phyloP scores from a whole-genome alignment of 2,888 invertebrate genomes.

The Bursaphelenchus okinawaensis region DNA sequence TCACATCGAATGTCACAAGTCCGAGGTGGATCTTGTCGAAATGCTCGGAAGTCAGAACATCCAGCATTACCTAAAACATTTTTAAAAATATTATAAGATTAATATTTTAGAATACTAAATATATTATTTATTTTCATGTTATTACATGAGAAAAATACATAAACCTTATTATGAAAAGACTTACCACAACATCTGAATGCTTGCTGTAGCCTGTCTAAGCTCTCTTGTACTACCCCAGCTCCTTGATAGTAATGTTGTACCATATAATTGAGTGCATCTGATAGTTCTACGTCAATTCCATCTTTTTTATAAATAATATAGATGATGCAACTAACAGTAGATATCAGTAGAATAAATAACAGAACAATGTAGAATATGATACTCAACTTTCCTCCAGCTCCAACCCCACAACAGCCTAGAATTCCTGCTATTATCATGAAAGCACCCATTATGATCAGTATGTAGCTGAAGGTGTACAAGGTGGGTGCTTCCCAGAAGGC shows the following conservation, averaged over 20 bases:
- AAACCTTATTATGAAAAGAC: background rate
- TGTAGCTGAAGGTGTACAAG: slow-evolving; percentile 54
- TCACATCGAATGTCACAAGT: slow-evolving; percentile 56
- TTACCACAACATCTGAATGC: slow-evolving; percentile 55
- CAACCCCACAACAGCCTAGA: slow-evolving; percentile 54
- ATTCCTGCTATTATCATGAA: slow-evolving; percentile 50
- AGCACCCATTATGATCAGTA: slow-evolving; percentile 50
- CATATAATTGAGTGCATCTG: slow-evolving; percentile 57
- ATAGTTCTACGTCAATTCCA: slow-evolving; percentile 55
- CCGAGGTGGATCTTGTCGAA: slow-evolving; percentile 53
- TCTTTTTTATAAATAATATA: slow-evolving; percentile 52
- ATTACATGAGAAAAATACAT: background rate
- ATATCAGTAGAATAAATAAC: slow-evolving; percentile 46
- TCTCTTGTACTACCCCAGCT: slow-evolving; percentile 52
- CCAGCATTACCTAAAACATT: slow-evolving; percentile 50
- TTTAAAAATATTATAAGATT: background rate
- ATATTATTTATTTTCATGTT: background rate
- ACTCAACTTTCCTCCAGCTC: slow-evolving; percentile 34
- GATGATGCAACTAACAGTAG: slow-evolving; percentile 45
- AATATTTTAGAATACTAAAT: background rate
- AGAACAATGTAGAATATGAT: slow-evolving; percentile 41
- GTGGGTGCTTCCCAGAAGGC: slow-evolving; percentile 56
- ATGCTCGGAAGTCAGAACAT: slow-evolving; percentile 52
- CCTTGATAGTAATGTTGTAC: slow-evolving; percentile 57
- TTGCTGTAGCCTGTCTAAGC: slow-evolving; percentile 52